Base-by-base conservation (phyloP, 2,888 invertebrate genomes). In the Ormyrus labotus region DNA sequence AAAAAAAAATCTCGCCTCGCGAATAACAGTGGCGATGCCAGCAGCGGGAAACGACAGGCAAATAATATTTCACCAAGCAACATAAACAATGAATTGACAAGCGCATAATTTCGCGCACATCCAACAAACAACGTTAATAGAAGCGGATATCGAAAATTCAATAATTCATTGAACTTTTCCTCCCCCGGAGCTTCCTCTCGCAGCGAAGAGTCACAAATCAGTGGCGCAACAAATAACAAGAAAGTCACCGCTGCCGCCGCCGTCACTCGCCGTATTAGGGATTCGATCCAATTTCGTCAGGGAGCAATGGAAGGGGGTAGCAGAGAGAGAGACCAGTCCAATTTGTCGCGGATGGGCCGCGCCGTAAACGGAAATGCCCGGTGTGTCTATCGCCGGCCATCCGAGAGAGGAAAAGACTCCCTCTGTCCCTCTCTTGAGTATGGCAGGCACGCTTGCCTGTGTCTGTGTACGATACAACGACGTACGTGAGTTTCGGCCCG, bases 161-260 rank as follows among this genome's bases (percentile, higher is more conserved):
- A 78, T 78, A 72, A 78, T 78, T 78, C 72, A 78, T 72, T 47
- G 61, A 72, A 72, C 47, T 72, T 72, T 61, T 55, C 63, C 8
- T 48, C 3, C 19, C 8, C 34, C 11, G 11, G 50, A 50, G 45
- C 8, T 19, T 11, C 50, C 6, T 58, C 70, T 51, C 55, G 34
- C 34, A 34, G 34, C 34, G 55, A 63, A 19, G 50, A 78, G 58
- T 64, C 65, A 78, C 78, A 78, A 78, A 78, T 78, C 71, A 78
- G 71, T 58, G 78, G 58, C 45, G 50, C 65, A 71, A 78, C 78
- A 78, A 78, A 78, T 71, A 77, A 63, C 69, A 77, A 77, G 77
- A 70, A 70, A 69, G 63, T 57, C 63, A 53, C 55, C 64, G 73
- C 73, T 64, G 63, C 50, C 63, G 47, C 55, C 64, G 73, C 73